Base-by-base conservation (phyloP, 2,888 invertebrate genomes). In the Metopia argyrocephala region DNA sequence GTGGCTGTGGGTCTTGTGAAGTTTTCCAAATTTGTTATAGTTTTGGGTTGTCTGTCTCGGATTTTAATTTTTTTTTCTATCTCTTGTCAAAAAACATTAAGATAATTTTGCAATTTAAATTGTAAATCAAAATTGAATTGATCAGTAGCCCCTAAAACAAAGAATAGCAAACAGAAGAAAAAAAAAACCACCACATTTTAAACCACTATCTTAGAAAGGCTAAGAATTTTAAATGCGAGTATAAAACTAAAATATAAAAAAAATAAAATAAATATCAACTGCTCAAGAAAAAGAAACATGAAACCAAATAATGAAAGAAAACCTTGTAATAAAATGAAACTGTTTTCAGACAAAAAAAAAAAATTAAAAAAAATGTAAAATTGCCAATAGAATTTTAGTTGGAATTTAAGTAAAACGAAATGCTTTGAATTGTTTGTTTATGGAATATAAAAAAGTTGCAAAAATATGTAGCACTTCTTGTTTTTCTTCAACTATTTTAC, bases 21-120 rank as follows among this genome's bases (percentile, higher is more conserved):
- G 69, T 78, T 70, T 81, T 76, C 81, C 81, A 81, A 81, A 81
- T 81, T 81, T 81, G 81, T 75, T 81, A 81, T 78, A 81, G 70
- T 81, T 81, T 81, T 78, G 75, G 81, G 81, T 65, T 76, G 73
- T 75, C 38, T 69, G 12, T 70, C 46, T 21, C 21, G 31, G 31
- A 38, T 50, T 61, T 66, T 68, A 3, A 62, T 25, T 31, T 28
- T n/a, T 25, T 38, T 56, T 65, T 31, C 54, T n/a, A 21, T 69
- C 28, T 76, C 80, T 81, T 76, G 78, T 78, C 81, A 78, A 75
- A 78, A 78, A 70, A 81, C 78, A 81, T 81, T 81, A 81, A 78
- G 81, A 81, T 81, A 81, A 81, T 81, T 81, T 81, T 81, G 81
- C 74, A 81, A 81, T 81, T 81, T 81, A 81, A 81, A 81, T 81